These are phyloP conservation scores for Oncorhynchus gorbuscha DNA, from an alignment of 2,113 vertebrate species.

Conservation along the genomic window DNA sequence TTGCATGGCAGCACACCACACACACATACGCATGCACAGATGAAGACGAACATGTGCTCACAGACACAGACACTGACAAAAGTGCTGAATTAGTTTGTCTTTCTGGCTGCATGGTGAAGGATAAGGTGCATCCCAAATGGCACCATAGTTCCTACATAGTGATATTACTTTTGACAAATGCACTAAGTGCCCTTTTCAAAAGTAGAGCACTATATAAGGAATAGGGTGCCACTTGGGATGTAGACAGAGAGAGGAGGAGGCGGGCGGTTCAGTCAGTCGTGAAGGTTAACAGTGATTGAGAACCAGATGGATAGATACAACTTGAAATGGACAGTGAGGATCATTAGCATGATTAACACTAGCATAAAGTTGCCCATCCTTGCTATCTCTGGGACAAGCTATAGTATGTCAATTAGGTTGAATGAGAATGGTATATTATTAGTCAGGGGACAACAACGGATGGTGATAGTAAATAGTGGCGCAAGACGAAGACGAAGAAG, in stretches of 20 bases:
- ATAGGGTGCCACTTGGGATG: too few species aligned
- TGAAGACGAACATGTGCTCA: too few species aligned
- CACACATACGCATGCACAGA: too few species aligned
- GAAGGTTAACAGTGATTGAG: conserved; percentile 16
- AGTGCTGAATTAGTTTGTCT: conserved; percentile 38
- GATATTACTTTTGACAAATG: too few species aligned
- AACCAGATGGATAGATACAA: conserved; percentile 13
- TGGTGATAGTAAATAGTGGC: neutral
- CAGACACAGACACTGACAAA: too few species aligned
- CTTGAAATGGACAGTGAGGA: conserved; percentile 17
- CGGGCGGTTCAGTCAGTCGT: conserved; percentile 4
- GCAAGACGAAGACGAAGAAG: too few species aligned
- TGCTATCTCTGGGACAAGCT: conserved; percentile 36
- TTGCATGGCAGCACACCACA: too few species aligned
- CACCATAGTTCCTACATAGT: too few species aligned
- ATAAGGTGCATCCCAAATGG: too few species aligned
- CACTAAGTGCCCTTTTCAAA: too few species aligned
- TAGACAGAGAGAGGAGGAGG: neutral
- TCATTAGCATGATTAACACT: conserved; percentile 60
- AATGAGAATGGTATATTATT: conserved; percentile 31
- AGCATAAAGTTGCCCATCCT: conserved; percentile 58
- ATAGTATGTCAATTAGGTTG: conserved; percentile 44
- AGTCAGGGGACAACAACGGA: conserved; percentile 19
- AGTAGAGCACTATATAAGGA: too few species aligned
- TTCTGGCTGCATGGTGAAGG: conserved; percentile 8